Percentiles rank a stretch among this genome's conserved stretches.
Conservation (phyloP, 1,140 invertebrate species). For the Ostrea edulis region DNA sequence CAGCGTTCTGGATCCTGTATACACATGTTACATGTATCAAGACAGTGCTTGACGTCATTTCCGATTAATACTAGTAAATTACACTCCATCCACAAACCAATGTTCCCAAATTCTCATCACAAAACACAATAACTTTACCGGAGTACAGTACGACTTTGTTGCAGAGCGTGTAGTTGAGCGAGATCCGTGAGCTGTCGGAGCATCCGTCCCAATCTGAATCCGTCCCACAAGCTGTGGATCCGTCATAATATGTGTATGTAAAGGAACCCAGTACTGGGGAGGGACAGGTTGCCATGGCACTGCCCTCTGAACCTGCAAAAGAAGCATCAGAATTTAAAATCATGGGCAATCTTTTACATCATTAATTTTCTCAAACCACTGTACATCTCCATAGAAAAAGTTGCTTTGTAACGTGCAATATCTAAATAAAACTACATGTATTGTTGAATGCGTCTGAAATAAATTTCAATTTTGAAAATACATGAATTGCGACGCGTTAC, state of each 20-base stretch:
- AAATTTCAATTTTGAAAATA: too few species aligned
- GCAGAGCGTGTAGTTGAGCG: slow-evolving; percentile 32
- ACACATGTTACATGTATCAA: too few species aligned
- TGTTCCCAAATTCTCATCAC: too few species aligned
- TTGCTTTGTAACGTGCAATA: too few species aligned
- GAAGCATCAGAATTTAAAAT: neutral
- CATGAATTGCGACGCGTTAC: too few species aligned
- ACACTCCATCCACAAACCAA: too few species aligned
- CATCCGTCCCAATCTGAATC: slow-evolving; percentile 18
- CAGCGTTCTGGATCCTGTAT: too few species aligned
- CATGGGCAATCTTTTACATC: neutral
- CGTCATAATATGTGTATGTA: slow-evolving; percentile 8
- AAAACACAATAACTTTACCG: neutral
- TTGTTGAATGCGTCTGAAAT: too few species aligned
- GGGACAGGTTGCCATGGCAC: neutral
- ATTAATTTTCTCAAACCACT: neutral
- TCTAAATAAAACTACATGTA: too few species aligned
- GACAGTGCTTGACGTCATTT: too few species aligned
- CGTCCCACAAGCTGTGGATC: neutral
- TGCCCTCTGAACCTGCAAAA: neutral
- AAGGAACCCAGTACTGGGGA: neutral
- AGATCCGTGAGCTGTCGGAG: neutral
- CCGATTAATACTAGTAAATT: too few species aligned
- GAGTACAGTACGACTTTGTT: neutral
- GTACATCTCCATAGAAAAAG: neutral